Percentiles rank a stretch among this genome's conserved stretches.
These are phyloP conservation scores for Pseudomyrmex flavicornis DNA, from an alignment of 1,140 invertebrate genomes.

Conservation along the genomic window DNA sequence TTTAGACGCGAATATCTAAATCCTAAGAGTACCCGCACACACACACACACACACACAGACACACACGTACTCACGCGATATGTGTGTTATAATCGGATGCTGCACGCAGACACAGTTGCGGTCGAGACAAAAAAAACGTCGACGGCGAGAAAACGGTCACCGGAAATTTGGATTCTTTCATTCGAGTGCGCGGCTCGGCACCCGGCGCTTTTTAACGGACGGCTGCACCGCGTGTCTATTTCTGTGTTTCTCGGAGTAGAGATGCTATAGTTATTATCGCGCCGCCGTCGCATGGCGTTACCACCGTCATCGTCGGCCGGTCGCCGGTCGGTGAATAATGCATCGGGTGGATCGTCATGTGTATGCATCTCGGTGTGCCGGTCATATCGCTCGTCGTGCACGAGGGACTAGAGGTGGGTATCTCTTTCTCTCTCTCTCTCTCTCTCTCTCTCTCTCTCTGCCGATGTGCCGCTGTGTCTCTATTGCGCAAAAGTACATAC, in stretches of 20 bases:
- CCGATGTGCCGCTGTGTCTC: not conserved
- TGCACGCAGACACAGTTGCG: not conserved
- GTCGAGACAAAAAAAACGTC: slow-evolving; percentile 1
- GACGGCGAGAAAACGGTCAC: not conserved
- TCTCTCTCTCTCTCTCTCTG: too few species aligned
- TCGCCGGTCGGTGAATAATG: slow-evolving; percentile 44
- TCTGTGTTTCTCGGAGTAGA: slow-evolving; percentile 52
- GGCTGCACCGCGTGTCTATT: slow-evolving; percentile 40
- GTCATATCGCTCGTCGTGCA: not conserved
- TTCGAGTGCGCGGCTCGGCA: slow-evolving; percentile 1
- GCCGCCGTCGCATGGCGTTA: slow-evolving; percentile 44
- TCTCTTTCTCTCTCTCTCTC: slow-evolving; percentile 5
- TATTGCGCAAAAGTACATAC: not conserved
- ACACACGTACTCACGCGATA: not conserved
- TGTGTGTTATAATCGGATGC: not conserved
- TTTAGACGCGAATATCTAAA: too few species aligned
- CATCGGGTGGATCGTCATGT: slow-evolving; percentile 25
- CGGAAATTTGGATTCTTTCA: slow-evolving; percentile 47
- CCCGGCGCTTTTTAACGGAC: slow-evolving; percentile 38
- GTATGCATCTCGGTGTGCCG: slow-evolving; percentile 15
- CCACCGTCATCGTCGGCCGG: not conserved
- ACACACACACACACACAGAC: too few species aligned
- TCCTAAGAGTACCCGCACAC: too few species aligned
- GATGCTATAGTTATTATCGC: slow-evolving; percentile 60
- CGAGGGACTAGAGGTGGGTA: slow-evolving; percentile 1